A percentile compares a stretch with the other conserved stretches of the same genome.
These are phyloP conservation scores for Trichogramma evanescens DNA, from an alignment of 2,888 invertebrate species.

Conservation along the genomic window DNA sequence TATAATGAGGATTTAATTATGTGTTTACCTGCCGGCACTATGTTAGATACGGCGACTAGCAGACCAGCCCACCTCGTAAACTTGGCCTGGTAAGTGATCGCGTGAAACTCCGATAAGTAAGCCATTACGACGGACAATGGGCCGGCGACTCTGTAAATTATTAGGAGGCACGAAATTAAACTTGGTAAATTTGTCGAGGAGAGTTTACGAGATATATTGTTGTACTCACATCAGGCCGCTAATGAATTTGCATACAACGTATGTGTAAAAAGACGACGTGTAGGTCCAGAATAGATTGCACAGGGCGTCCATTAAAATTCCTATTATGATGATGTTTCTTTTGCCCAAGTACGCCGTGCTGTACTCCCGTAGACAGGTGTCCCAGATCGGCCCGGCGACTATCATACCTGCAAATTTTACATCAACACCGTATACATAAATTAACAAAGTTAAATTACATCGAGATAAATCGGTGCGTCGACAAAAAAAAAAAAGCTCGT, in stretches of 20 bases:
- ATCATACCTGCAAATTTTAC: constrained; percentile 60
- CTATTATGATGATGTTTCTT: constrained; percentile 60
- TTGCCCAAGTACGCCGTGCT: constrained; percentile 66
- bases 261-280: constrained; percentile 60
- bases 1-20: no score
- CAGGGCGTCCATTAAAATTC: constrained; percentile 58
- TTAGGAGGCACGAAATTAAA: background rate
- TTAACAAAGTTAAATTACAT: background rate
- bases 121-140: constrained; percentile 68
- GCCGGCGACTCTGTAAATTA: constrained; percentile 54
- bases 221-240: constrained; percentile 67
- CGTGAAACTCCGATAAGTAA: constrained; percentile 69
- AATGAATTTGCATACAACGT: constrained; percentile 62
- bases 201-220: background rate
- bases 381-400: constrained; percentile 68
- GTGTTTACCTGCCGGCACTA: constrained; percentile 53
- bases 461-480: background rate
- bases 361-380: constrained; percentile 63
- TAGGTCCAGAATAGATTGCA: constrained; percentile 60
- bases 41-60: constrained; percentile 59
- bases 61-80: constrained; percentile 61
- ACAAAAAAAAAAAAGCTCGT: constrained; percentile 13
- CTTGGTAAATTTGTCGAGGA: background rate
- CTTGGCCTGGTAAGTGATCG: constrained; percentile 57
- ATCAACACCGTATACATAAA: background rate